Conservation (phyloP, 2,113 vertebrate genomes). For the Passer domesticus region DNA sequence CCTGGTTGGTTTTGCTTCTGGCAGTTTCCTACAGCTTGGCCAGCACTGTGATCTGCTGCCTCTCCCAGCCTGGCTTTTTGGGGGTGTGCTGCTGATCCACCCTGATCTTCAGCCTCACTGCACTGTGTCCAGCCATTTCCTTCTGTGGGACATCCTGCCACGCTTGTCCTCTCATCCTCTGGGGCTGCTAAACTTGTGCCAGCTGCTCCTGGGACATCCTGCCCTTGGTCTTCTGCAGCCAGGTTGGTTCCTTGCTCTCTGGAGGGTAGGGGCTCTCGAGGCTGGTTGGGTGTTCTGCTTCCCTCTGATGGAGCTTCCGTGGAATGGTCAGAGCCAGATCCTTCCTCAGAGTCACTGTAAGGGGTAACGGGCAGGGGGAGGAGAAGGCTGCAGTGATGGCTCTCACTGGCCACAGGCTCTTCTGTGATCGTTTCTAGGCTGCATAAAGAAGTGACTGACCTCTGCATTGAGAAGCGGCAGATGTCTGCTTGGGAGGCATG, state of each 20-base stretch:
- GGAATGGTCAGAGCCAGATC: constrained; percentile 10
- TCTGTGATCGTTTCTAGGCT: constrained; percentile 83
- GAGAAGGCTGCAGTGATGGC: constrained; percentile 16
- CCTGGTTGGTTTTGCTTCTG: not conserved
- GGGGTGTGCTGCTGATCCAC: not conserved
- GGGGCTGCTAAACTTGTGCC: not conserved
- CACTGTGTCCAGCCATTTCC: not conserved
- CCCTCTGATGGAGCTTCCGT: not conserved
- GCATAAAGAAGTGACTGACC: constrained; percentile 75
- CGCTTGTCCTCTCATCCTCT: not conserved
- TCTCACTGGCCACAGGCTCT: constrained; percentile 74
- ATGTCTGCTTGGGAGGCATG: constrained; percentile 64
- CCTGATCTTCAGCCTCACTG: not conserved
- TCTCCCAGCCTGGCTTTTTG: not conserved
- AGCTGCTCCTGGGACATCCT: not conserved
- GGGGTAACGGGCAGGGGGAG: not conserved
- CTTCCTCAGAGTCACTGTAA: constrained; percentile 30
- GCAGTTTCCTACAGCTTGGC: not conserved
- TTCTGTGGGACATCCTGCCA: not conserved
- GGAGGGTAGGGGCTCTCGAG: not conserved
- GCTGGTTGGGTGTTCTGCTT: not conserved
- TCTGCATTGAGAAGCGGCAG: constrained; percentile 72
- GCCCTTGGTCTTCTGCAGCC: not conserved
- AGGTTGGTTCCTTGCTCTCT: not conserved
- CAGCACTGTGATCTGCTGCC: not conserved